phyloP scores from a whole-genome alignment of 2,113 vertebrate genomes.

The Mungos mungo region DNA sequence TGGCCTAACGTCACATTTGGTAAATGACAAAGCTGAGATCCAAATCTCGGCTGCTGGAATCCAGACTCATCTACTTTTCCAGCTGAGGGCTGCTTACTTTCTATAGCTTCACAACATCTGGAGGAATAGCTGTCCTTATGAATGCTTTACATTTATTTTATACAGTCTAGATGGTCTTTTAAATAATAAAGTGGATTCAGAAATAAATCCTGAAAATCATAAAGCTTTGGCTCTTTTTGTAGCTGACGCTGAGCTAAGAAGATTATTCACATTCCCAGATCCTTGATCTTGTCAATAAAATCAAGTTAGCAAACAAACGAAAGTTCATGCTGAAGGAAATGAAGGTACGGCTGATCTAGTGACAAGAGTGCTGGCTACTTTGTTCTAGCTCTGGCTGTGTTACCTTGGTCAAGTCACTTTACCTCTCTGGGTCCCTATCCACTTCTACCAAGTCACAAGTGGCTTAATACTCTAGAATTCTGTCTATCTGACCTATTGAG shows the following conservation, averaged over 20 bases:
- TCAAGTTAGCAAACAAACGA: background rate
- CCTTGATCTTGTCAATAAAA: constrained; percentile 44
- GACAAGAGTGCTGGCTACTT: background rate
- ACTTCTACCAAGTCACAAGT: background rate
- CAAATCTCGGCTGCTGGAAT: background rate
- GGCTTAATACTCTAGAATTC: background rate
- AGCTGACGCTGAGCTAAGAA: background rate
- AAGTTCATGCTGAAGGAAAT: constrained; percentile 16
- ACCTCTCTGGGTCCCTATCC: background rate
- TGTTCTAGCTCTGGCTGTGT: background rate
- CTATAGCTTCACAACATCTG: background rate
- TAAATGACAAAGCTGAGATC: background rate
- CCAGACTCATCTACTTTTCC: background rate
- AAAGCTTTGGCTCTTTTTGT: constrained; percentile 41
- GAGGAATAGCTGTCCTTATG: constrained; percentile 10
- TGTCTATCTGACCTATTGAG: background rate
- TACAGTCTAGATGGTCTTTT: constrained; percentile 1
- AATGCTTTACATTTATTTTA: constrained; percentile 36
- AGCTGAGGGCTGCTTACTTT: background rate
- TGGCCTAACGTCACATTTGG: background rate
- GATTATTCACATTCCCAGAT: background rate
- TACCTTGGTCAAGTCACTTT: background rate
- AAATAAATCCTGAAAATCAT: constrained; percentile 49
- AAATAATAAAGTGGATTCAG: constrained; percentile 54
- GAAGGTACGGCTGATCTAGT: rapidly evolving